Conservation (phyloP, 2,888 invertebrate species). For the Perdita meconis region DNA sequence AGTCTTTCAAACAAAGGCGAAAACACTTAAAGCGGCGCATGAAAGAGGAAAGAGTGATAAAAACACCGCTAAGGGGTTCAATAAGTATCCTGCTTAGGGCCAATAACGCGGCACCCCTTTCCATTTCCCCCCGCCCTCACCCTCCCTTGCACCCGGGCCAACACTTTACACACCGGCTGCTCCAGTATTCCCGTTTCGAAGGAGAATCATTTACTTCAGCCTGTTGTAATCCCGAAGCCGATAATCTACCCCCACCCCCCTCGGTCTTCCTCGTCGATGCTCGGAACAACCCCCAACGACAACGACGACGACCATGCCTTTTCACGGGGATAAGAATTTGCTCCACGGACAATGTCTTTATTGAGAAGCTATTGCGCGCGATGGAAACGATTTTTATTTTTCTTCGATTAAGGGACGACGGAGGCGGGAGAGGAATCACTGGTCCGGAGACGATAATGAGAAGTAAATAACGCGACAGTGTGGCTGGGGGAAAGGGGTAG, state of each 20-base stretch:
- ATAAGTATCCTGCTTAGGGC: conserved; percentile 82
- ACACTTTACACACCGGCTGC: conserved; percentile 60
- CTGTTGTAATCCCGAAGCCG: conserved; percentile 80
- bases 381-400: conserved; percentile 76
- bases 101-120: conserved; percentile 79
- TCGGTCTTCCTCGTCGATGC: conserved; percentile 44
- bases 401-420: conserved; percentile 68
- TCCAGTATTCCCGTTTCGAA: conserved; percentile 67
- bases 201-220: conserved; percentile 79
- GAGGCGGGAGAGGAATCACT: conserved; percentile 15
- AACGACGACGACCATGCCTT: conserved; percentile 55
- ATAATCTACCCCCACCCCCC: conserved; percentile 78
- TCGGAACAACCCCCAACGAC: conserved; percentile 18
- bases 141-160: conserved; percentile 41
- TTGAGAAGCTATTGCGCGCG: conserved; percentile 79
- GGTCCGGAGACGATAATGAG: conserved; percentile 62
- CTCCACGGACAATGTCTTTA: conserved; percentile 81
- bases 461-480: conserved; percentile 69
- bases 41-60: conserved; percentile 76
- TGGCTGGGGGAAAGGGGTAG: conserved; percentile 41
- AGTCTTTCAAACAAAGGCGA: conserved; percentile 75
- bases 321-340: conserved; percentile 80
- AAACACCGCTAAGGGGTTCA: conserved; percentile 82
- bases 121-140: conserved; percentile 20
- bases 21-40: conserved; percentile 75